A percentile compares a stretch with the other conserved stretches of the same genome.
Conservation (phyloP, 2,888 invertebrate genomes). For the Brachylomia viminalis region DNA sequence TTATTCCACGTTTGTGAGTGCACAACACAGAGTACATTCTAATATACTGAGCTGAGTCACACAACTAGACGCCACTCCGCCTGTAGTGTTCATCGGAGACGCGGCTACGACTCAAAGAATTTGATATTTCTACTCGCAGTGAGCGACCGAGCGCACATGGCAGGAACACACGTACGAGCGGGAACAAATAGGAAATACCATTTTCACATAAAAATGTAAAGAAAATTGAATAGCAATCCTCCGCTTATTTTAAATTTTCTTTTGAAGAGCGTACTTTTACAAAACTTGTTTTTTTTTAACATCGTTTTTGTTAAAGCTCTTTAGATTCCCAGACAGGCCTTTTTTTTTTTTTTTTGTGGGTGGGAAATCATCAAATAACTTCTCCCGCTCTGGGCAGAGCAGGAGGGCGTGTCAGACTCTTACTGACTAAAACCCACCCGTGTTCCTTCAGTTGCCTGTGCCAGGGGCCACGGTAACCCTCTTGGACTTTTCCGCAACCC, state of each 20-base stretch:
- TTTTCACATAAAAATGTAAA: slow-evolving; percentile 52
- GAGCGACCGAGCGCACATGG: slow-evolving; percentile 39
- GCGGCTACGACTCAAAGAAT: slow-evolving; percentile 56
- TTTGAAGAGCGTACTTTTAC: slow-evolving; percentile 8
- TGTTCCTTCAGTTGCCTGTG: too few species aligned
- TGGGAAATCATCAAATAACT: too few species aligned
- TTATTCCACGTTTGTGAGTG: slow-evolving; percentile 57
- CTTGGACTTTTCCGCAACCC: too few species aligned
- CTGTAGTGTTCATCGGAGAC: slow-evolving; percentile 47
- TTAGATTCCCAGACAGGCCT: not conserved
- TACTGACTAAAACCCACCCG: too few species aligned
- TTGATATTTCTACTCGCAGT: slow-evolving; percentile 57
- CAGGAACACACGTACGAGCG: slow-evolving; percentile 49
- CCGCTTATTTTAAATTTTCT: slow-evolving; percentile 50
- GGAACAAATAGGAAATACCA: slow-evolving; percentile 64
- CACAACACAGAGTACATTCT: too few species aligned
- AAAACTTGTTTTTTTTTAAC: not conserved
- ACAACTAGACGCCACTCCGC: slow-evolving; percentile 42
- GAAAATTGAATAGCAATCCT: slow-evolving; percentile 59
- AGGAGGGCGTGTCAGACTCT: too few species aligned
- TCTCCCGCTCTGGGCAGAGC: too few species aligned
- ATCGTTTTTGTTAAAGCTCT: not conserved
- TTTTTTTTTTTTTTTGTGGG: too few species aligned
- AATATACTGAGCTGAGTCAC: too few species aligned
- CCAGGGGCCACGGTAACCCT: too few species aligned